These are phyloP conservation scores for Phyto melanocephala DNA, from an alignment of 2,888 invertebrate species.

Conservation along the genomic window DNA sequence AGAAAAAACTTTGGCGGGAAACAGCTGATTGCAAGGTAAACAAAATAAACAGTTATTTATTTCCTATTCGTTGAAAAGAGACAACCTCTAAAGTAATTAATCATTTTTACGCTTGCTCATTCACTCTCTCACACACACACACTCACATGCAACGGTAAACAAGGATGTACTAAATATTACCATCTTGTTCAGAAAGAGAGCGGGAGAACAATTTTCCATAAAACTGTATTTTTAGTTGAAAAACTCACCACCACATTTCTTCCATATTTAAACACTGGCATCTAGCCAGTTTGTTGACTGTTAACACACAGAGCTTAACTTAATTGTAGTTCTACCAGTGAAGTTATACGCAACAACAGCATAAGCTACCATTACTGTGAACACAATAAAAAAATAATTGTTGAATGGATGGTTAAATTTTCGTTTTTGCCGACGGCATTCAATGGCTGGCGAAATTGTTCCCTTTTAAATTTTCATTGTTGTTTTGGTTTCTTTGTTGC, in stretches of 20 bases:
- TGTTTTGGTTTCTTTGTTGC: constrained; percentile 39
- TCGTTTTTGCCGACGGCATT: constrained; percentile 66
- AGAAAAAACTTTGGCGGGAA: constrained; percentile 71
- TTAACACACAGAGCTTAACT: constrained; percentile 22
- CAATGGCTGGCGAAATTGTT: constrained; percentile 66
- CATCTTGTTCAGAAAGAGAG: constrained; percentile 37
- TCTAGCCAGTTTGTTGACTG: constrained; percentile 50
- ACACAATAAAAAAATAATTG: constrained; percentile 24
- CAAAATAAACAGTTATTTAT: constrained; percentile 58
- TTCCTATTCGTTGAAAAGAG: constrained; percentile 34
- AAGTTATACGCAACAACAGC: constrained; percentile 5
- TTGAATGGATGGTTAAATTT: not conserved
- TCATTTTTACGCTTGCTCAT: constrained; percentile 30
- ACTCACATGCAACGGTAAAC: constrained; percentile 65
- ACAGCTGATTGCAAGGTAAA: constrained; percentile 60
- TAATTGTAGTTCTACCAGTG: constrained; percentile 33
- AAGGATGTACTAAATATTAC: constrained; percentile 64
- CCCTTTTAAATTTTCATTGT: constrained; percentile 17
- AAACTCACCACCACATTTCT: constrained; percentile 51
- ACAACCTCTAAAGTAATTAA: constrained; percentile 44
- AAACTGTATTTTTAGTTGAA: too few species aligned
- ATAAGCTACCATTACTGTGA: constrained; percentile 36
- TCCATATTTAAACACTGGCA: constrained; percentile 60
- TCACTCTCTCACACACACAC: constrained; percentile 28
- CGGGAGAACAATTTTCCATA: constrained; percentile 63